phyloP scores from a whole-genome alignment of 2,888 invertebrate species.

The Troides helena region DNA sequence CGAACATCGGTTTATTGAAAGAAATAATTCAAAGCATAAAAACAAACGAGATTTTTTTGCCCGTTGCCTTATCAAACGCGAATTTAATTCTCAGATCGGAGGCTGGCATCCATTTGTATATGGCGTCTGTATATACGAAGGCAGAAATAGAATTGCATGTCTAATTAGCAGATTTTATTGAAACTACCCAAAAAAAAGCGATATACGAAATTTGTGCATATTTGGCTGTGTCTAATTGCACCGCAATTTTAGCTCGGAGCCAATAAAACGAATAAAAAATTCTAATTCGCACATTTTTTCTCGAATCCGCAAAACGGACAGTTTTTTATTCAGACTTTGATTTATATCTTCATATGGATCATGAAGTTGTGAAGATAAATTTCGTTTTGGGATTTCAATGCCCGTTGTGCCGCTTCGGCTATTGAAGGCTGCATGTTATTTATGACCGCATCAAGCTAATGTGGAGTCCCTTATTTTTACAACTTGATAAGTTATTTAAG shows the following conservation, averaged over 20 bases:
- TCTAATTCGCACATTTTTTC: constrained; percentile 49
- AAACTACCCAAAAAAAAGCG: constrained; percentile 41
- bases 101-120: neutral
- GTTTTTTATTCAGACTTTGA: constrained; percentile 45
- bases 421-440: constrained; percentile 53
- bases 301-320: constrained; percentile 31
- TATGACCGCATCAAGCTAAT: constrained; percentile 49
- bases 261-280: constrained; percentile 51
- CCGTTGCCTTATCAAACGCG: neutral
- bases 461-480: constrained; percentile 42
- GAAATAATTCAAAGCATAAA: constrained; percentile 1
- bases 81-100: neutral
- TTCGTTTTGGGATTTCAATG: constrained; percentile 40
- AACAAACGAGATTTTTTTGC: neutral
- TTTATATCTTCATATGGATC: constrained; percentile 50
- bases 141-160: constrained; percentile 42
- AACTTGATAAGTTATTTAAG: constrained; percentile 52
- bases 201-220: constrained; percentile 48
- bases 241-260: constrained; percentile 42
- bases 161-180: constrained; percentile 55
- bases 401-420: constrained; percentile 33
- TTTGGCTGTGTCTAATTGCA: constrained; percentile 59
- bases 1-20: constrained; percentile 12
- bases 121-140: constrained; percentile 2
- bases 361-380: constrained; percentile 48